Conservation (phyloP, 1,140 invertebrate species). For the Subanguina moxae region DNA sequence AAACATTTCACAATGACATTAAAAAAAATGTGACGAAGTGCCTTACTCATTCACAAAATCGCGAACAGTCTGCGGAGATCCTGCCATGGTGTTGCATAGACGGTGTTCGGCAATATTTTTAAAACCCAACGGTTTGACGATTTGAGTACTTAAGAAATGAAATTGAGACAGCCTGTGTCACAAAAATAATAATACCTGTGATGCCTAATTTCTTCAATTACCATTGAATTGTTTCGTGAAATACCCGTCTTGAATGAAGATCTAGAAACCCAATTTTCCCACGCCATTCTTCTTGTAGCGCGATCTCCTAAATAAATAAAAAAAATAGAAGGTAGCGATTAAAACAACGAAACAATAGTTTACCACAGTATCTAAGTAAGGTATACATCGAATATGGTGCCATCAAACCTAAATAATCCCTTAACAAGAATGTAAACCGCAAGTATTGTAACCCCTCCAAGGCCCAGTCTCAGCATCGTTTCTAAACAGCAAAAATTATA, state of each 20-base stretch:
- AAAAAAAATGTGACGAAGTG: background rate
- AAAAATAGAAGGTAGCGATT: too few species aligned
- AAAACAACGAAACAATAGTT: slow-evolving; percentile 24
- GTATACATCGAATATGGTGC: slow-evolving; percentile 44
- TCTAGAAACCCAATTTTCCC: slow-evolving; percentile 31
- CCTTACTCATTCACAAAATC: slow-evolving; percentile 50
- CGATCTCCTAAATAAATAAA: too few species aligned
- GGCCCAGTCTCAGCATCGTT: slow-evolving; percentile 48
- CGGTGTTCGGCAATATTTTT: slow-evolving; percentile 51
- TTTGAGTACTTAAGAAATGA: slow-evolving; percentile 41
- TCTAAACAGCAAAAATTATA: slow-evolving; percentile 26
- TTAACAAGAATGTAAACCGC: too few species aligned
- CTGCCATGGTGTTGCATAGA: slow-evolving; percentile 57
- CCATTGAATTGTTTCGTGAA: slow-evolving; percentile 55
- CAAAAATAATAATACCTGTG: slow-evolving; percentile 40
- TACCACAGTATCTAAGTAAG: slow-evolving; percentile 53
- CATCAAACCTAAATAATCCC: slow-evolving; percentile 18
- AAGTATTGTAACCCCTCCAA: slow-evolving; percentile 34
- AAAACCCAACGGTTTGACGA: slow-evolving; percentile 55
- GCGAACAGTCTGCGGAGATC: slow-evolving; percentile 54
- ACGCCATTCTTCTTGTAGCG: slow-evolving; percentile 5
- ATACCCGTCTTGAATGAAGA: slow-evolving; percentile 50
- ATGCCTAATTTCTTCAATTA: slow-evolving; percentile 57
- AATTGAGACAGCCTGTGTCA: slow-evolving; percentile 8
- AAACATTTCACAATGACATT: background rate